These are phyloP conservation scores for Phoxinus phoxinus DNA, from an alignment of 2,113 vertebrate genomes.

Conservation along the genomic window DNA sequence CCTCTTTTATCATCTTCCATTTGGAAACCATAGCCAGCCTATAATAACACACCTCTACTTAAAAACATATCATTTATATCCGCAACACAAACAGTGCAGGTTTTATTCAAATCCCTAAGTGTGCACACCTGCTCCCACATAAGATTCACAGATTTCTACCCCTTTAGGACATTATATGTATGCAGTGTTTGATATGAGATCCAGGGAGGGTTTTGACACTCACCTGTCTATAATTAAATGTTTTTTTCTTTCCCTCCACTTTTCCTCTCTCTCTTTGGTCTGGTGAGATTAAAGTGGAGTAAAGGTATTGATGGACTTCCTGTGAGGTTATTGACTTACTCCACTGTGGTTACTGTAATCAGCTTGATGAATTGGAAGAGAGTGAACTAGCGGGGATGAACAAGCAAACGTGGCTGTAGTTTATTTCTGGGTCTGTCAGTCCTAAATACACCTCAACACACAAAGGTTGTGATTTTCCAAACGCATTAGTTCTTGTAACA, in stretches of 20 bases:
- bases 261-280: background rate
- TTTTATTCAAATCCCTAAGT: too few relatives aligned
- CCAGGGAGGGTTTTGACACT: background rate
- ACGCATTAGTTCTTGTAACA: background rate
- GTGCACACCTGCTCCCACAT: background rate
- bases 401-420: constrained; percentile 11
- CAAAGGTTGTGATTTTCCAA: background rate
- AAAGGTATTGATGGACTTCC: constrained; percentile 55
- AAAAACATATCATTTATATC: background rate
- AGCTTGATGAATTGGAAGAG: constrained; percentile 49
- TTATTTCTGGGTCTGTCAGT: constrained; percentile 1
- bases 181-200: constrained; percentile 7
- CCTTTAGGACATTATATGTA: background rate
- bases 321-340: constrained; percentile 54
- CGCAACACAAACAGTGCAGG: background rate
- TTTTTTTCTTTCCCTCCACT: background rate
- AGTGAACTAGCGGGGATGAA: constrained; percentile 15
- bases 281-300: constrained; percentile 47
- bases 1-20: constrained; percentile 14
- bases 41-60: background rate
- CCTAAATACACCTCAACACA: background rate
- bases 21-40: background rate
- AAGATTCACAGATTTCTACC: background rate
- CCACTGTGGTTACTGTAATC: constrained; percentile 54
- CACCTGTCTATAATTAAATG: constrained; percentile 10